These are phyloP conservation scores for Iphiclides podalirius DNA, from an alignment of 2,888 invertebrate genomes.

Conservation along the genomic window DNA sequence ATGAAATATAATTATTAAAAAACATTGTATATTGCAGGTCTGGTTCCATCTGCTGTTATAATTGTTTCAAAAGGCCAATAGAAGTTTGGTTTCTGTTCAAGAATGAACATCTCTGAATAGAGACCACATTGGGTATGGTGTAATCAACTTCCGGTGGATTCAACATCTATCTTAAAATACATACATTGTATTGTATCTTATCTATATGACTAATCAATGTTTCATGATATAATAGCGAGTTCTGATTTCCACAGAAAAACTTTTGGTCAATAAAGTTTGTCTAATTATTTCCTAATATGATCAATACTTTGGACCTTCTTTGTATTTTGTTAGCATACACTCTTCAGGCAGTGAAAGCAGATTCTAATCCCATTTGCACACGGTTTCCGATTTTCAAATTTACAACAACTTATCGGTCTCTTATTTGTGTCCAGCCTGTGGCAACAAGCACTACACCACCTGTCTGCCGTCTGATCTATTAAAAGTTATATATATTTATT, in stretches of 20 bases:
- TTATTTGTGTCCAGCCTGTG: too few species aligned
- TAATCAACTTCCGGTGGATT: not conserved
- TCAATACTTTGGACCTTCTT: too few species aligned
- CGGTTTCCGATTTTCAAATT: too few species aligned
- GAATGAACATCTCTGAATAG: constrained; percentile 10
- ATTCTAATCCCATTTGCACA: too few species aligned
- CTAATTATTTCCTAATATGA: constrained; percentile 23
- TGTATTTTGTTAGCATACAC: too few species aligned
- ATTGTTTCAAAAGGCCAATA: constrained; percentile 83
- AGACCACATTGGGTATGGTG: constrained; percentile 1
- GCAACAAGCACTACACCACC: too few species aligned
- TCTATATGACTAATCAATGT: constrained; percentile 7
- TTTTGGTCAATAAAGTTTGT: constrained; percentile 34
- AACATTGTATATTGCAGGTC: constrained; percentile 84
- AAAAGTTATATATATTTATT: too few species aligned
- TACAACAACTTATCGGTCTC: too few species aligned
- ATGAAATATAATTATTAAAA: too few species aligned
- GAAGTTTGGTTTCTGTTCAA: not conserved
- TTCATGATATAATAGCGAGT: constrained; percentile 4
- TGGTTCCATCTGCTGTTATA: constrained; percentile 91
- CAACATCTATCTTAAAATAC: constrained; percentile 3
- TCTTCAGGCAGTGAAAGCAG: too few species aligned
- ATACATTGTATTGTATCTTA: constrained; percentile 2
- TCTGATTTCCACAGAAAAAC: not conserved
- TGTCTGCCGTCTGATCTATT: too few species aligned